Conservation (phyloP, 1,140 invertebrate species). For the Odontomachus brunneus region DNA sequence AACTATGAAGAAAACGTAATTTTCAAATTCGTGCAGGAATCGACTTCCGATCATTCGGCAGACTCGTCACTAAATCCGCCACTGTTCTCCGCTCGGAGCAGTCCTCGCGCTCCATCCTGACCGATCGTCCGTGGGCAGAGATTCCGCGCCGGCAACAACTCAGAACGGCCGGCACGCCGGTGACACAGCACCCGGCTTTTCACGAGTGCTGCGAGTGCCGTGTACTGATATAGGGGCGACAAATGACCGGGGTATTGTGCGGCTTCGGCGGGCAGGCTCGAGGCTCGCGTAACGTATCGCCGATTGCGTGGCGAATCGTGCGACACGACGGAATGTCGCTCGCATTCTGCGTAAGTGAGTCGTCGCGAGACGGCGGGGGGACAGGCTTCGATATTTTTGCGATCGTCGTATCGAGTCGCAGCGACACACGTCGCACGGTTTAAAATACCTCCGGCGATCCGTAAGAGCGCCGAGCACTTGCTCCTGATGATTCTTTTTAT, state of each 20-base stretch:
- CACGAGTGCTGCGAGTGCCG: slow-evolving; percentile 18
- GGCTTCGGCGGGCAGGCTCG: slow-evolving; percentile 22
- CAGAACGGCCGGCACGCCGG: not conserved
- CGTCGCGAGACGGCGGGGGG: not conserved
- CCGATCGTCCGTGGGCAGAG: slow-evolving; percentile 41
- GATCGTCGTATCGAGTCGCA: not conserved
- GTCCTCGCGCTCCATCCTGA: slow-evolving; percentile 4
- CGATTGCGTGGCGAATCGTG: slow-evolving; percentile 40
- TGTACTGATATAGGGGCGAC: slow-evolving; percentile 51
- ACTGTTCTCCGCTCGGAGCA: slow-evolving; percentile 8
- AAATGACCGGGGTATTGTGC: slow-evolving; percentile 62
- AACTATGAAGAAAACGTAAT: too few relatives aligned
- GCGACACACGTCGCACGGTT: not conserved
- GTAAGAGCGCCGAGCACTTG: too few relatives aligned
- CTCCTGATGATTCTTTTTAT: too few relatives aligned
- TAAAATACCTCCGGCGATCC: too few relatives aligned
- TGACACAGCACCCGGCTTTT: slow-evolving; percentile 31
- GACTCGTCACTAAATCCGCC: slow-evolving; percentile 9
- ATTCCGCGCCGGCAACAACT: slow-evolving; percentile 38
- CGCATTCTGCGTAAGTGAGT: slow-evolving; percentile 26
- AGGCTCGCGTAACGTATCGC: slow-evolving; percentile 20
- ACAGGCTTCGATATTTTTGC: not conserved
- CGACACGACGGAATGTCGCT: slow-evolving; percentile 20
- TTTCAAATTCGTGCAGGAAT: too few relatives aligned
- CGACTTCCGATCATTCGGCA: not conserved